These are phyloP conservation scores for Leptatherina wallacei DNA, from an alignment of 2,797 vertebrate species.

Conservation along the genomic window DNA sequence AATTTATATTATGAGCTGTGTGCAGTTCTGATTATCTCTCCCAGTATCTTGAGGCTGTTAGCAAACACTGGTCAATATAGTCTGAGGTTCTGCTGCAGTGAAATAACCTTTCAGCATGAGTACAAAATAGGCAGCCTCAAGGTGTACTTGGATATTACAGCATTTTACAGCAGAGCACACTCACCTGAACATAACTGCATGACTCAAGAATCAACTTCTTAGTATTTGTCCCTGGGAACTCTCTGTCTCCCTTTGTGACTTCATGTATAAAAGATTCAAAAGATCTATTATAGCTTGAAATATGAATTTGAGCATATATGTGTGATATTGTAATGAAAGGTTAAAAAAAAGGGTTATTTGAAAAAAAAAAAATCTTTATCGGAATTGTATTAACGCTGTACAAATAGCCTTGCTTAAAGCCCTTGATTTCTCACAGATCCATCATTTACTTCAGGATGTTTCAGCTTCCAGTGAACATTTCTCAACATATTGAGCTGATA, in stretches of 20 bases:
- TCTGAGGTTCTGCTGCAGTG: constrained; percentile 29
- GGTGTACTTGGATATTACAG: constrained; percentile 36
- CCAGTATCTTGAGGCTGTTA: constrained; percentile 43
- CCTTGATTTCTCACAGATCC: not conserved
- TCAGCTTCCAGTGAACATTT: constrained; percentile 36
- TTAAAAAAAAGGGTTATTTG: no score
- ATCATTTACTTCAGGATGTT: constrained; percentile 22
- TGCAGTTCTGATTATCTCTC: constrained; percentile 33
- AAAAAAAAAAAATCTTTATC: no score
- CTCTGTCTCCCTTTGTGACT: not conserved
- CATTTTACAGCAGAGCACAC: constrained; percentile 26
- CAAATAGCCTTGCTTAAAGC: not conserved
- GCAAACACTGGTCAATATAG: constrained; percentile 44
- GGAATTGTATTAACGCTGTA: not conserved
- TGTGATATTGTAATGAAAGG: not conserved
- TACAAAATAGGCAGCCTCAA: constrained; percentile 39
- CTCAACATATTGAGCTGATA: no score
- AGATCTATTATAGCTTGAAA: not conserved
- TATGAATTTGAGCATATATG: not conserved
- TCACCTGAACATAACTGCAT: constrained; percentile 8
- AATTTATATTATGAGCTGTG: constrained; percentile 38
- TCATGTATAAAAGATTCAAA: not conserved
- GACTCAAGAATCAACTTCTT: constrained; percentile 27
- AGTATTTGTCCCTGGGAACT: constrained; percentile 13
- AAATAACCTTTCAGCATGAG: constrained; percentile 56